Base-by-base conservation (phyloP, 2,113 vertebrate species). In the Halcyon malimbica region DNA sequence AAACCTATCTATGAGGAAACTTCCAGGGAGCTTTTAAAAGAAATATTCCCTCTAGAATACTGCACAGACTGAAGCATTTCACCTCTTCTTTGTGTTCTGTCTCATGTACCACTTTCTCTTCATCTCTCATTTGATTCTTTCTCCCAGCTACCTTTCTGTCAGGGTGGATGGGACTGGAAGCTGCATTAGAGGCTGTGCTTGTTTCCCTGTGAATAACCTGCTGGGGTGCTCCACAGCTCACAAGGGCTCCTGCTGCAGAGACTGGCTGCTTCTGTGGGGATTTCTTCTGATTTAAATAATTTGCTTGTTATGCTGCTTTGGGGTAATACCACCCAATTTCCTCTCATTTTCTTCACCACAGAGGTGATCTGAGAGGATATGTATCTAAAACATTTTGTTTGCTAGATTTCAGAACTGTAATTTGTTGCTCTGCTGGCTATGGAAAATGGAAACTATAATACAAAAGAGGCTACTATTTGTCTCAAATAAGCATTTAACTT, bases 401-500 rank as follows among this genome's bases (percentile, higher is more conserved):
- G 46, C 41, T 90, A 68, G 48, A 53, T 87, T 95, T 94, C 80
- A 69, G 82, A 93, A 50, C 15, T 92, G 68, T 70, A 69, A 80
- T 94, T 92, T 95, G 53, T 92, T 85, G 78, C 57, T 87, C 65
- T 95, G 33, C 57, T 60, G 82, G 69, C 63, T 37, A 74, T 4
- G 13, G 53, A 68, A 95, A 96, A 87, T 74, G 35, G 77, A 95
- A 94, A 86, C 51, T 87, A 21, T 78, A 87, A 79, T 67, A 87
- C 73, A 93, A 90, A 87, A 81, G 88, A 82, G 44, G 83, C 76
- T 95, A 87, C 63, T 83, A 51, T 96, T 96, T 93, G 65, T 95
- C 83, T 86, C 82, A 94, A 97, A 96, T 95, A 97, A 97, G 21
- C 88, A 96, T 97, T 98, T 97, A 96, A 93, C 88, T 96, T 94